phyloP scores from a whole-genome alignment of 2,113 vertebrate species.

The Lamprotornis superbus region DNA sequence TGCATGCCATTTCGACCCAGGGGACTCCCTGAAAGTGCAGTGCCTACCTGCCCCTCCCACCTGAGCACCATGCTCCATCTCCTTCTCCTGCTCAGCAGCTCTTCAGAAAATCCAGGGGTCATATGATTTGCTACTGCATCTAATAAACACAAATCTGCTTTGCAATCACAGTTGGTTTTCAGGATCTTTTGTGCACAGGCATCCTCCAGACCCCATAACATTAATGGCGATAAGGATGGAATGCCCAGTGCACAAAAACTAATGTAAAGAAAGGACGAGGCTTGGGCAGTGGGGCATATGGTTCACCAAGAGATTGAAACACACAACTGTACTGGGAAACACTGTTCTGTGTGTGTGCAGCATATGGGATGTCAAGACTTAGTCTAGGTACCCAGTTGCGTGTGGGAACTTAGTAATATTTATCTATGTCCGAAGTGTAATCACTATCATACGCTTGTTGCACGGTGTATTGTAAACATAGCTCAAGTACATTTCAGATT shows the following conservation, averaged over 20 bases:
- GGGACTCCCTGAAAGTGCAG: background rate
- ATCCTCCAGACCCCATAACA: rapidly evolving
- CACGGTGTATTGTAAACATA: rapidly evolving
- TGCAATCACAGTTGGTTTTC: background rate
- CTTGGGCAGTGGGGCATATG: rapidly evolving
- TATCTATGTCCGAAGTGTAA: background rate
- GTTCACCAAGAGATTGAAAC: background rate
- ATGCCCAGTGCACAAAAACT: background rate
- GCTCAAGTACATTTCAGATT: background rate
- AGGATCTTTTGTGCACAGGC: rapidly evolving
- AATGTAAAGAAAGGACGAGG: background rate
- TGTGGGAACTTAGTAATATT: background rate
- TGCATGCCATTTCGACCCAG: rapidly evolving
- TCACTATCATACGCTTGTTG: too few relatives aligned
- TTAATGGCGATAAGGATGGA: rapidly evolving
- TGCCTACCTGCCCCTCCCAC: background rate
- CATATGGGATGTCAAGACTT: background rate
- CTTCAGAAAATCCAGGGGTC: too few relatives aligned
- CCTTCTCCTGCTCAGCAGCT: background rate
- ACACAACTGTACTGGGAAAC: background rate
- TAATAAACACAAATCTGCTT: background rate
- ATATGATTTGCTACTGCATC: background rate
- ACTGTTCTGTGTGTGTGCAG: background rate
- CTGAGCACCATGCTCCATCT: background rate
- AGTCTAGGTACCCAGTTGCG: too few relatives aligned